Base-by-base conservation (phyloP, 1,140 invertebrate genomes). In the Apis dorsata region DNA sequence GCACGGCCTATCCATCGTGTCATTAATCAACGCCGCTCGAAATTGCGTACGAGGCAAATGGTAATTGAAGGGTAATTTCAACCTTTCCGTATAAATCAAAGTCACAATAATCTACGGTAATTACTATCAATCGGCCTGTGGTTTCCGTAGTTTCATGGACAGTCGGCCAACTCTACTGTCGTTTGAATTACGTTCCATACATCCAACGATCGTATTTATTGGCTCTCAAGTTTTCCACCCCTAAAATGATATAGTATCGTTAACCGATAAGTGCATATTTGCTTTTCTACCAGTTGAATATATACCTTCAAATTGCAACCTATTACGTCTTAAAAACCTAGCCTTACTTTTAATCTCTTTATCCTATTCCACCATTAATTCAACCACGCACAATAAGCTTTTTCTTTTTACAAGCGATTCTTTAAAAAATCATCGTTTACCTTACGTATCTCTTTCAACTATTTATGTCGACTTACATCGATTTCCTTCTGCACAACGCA, bases 31-130 rank as follows among this genome's bases (percentile, higher is more conserved):
- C 79, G 79, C 72, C 59, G 83, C 17, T 59, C 57, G 83, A 85
- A 88, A 88, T 88, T 87, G 86, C 81, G 55, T 53, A 68, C 83
- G 72, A 70, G 55, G 66, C 86, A 73, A 84, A 84, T 80, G 77
- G 79, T 84, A 88, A 88, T 89, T 86, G 84, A 88, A 85, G 82
- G 82, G 82, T 86, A 89, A 89, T 89, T 89, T 84, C 68, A 72
- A 62, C 34, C 85, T 83, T 84, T 89, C 86, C 83, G 83, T 88
- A 88, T 89, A 89, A 88, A 88, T 89, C 86, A 87, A 86, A 68
- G 81, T 83, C 76, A 81, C 87, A 86, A 89, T 89, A 88, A 89
- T 88, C 77, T 84, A 86, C 63, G 77, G 82, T 88, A 86, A 89
- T 89, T 89, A 88, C 86, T 82, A 89, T 88, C 85, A 88, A 89